Percentiles rank a stretch among this genome's conserved stretches.
Conservation (phyloP, 1,140 invertebrate species). For the Venustaconcha ellipsiformis region DNA sequence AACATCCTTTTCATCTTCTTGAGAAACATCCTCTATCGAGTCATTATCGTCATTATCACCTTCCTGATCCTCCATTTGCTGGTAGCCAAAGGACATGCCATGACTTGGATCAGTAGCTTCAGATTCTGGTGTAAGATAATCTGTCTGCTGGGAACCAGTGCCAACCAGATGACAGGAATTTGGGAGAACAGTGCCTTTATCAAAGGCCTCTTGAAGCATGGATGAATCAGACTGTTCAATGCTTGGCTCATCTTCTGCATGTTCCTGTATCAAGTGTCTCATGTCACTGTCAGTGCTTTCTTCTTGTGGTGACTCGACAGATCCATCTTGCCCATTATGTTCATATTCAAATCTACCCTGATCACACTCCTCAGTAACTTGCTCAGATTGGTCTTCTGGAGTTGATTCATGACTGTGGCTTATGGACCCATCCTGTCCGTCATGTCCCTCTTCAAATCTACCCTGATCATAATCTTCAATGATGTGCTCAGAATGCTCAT, state of each 20-base stretch:
- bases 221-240: too few relatives aligned
- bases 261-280: slow-evolving; percentile 38
- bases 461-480: too few relatives aligned
- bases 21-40: slow-evolving; percentile 9
- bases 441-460: too few relatives aligned
- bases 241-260: slow-evolving; percentile 27
- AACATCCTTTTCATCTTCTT: slow-evolving; percentile 14
- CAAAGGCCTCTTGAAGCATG: slow-evolving; percentile 12
- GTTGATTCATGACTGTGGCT: too few relatives aligned
- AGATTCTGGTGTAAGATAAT: slow-evolving; percentile 30
- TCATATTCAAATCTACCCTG: slow-evolving; percentile 12
- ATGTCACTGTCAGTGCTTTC: slow-evolving; percentile 51
- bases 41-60: slow-evolving; percentile 11
- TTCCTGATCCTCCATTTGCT: slow-evolving; percentile 31
- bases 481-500: too few relatives aligned
- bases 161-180: too few relatives aligned
- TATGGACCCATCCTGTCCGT: too few relatives aligned
- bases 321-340: slow-evolving; percentile 17
- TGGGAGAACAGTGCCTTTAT: not conserved
- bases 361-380: too few relatives aligned
- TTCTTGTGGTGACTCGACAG: slow-evolving; percentile 18
- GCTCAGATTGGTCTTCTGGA: too few relatives aligned
- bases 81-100: slow-evolving; percentile 29
- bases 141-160: slow-evolving; percentile 7
- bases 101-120: slow-evolving; percentile 19